Conservation (phyloP, 2,797 vertebrate genomes). For the Halcyon smyrnensis region DNA sequence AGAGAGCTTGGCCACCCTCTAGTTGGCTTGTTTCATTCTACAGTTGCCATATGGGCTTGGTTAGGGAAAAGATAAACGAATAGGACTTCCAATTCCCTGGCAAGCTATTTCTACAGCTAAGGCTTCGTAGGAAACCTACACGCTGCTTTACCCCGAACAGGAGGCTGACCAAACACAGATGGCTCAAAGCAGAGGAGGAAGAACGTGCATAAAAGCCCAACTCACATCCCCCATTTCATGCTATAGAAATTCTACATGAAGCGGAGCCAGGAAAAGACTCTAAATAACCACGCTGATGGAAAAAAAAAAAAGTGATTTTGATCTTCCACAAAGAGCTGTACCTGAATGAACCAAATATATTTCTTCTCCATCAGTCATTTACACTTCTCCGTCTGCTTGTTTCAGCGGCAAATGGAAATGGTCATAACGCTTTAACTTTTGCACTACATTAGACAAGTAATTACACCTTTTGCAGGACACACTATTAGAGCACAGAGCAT, state of each 20-base stretch:
- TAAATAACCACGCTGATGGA: not conserved
- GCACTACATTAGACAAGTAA: slow-evolving; percentile 2
- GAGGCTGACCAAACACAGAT: not conserved
- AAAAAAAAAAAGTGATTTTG: not conserved
- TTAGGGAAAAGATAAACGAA: not conserved
- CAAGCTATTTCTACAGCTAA: not conserved
- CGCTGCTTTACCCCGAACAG: not conserved
- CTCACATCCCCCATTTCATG: not conserved
- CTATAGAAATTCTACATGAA: not conserved
- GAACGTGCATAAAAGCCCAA: not conserved
- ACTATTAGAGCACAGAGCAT: not conserved
- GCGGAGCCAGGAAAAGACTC: not conserved
- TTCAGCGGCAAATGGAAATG: slow-evolving; percentile 39
- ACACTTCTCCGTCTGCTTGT: not conserved
- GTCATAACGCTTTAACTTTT: slow-evolving; percentile 36
- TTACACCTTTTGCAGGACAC: not conserved
- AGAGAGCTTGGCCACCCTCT: not conserved
- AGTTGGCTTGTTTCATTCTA: not conserved
- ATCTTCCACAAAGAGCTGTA: not conserved
- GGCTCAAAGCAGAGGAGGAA: not conserved
- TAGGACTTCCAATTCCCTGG: not conserved
- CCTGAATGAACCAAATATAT: not conserved
- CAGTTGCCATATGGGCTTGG: not conserved
- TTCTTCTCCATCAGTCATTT: slow-evolving; percentile 17
- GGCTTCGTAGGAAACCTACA: not conserved